Percentiles rank a stretch among this genome's conserved stretches.
Conservation (phyloP, 2,113 vertebrate genomes). For the Puffinus mauretanicus region DNA sequence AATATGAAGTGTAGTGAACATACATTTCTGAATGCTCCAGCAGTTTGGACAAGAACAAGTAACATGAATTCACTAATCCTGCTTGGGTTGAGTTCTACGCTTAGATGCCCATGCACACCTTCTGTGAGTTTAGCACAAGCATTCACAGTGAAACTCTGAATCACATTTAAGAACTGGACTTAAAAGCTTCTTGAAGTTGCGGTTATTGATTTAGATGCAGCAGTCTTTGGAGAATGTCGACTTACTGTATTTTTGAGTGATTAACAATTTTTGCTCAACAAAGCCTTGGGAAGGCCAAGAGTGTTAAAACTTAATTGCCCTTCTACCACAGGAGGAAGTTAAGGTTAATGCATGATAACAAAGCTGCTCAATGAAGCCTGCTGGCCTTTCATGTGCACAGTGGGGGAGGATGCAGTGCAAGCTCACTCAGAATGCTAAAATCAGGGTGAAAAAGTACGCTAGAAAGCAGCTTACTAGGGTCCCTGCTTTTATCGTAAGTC, state of each 20-base stretch:
- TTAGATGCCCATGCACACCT: not conserved
- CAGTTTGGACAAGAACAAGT: not conserved
- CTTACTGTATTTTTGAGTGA: not conserved
- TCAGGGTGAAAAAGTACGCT: not conserved
- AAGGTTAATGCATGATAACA: conserved; percentile 30
- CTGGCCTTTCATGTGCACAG: not conserved
- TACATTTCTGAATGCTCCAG: not conserved
- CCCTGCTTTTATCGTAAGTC: not conserved
- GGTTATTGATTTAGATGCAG: not conserved
- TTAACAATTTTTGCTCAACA: conserved; percentile 8
- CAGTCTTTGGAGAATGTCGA: not conserved
- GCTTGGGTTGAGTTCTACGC: not conserved
- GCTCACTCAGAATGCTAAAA: not conserved
- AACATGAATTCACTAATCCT: not conserved
- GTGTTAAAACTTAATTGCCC: conserved; percentile 9
- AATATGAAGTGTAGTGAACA: not conserved
- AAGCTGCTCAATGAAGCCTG: conserved; percentile 7
- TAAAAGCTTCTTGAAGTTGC: not conserved
- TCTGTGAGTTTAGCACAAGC: not conserved
- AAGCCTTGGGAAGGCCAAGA: not conserved
- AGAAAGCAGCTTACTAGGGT: not conserved
- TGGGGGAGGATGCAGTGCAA: not conserved
- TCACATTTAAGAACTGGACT: not conserved
- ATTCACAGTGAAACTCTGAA: not conserved
- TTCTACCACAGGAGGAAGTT: not conserved